Evolutionary conservation across 2,888 invertebrate species (phyloP).

Genomic region (Atherix ibis): DNA sequence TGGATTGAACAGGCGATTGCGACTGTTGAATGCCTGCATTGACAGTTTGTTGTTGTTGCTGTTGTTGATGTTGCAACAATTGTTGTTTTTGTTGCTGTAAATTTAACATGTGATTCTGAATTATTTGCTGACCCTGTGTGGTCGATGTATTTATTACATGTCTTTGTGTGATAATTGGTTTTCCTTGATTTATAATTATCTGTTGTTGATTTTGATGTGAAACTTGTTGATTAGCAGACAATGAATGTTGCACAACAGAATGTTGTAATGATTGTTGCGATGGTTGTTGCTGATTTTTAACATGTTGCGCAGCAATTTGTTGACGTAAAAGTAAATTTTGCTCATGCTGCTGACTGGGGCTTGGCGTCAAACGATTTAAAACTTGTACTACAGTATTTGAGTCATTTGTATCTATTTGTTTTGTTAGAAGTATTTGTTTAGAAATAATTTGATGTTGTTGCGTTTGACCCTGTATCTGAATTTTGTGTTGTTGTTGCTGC

Average conservation of each 20-base stretch:
- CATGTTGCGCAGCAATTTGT: constrained; percentile 26
- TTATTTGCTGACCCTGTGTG: constrained; percentile 31
- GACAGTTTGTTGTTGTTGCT: constrained; percentile 14
- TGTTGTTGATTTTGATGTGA: constrained; percentile 15
- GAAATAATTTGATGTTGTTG: constrained; percentile 17
- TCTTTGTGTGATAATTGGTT: constrained; percentile 26
- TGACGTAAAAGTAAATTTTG: constrained; percentile 25
- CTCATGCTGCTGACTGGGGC: constrained; percentile 25
- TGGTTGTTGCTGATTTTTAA: constrained; percentile 13
- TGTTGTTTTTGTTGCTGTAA: constrained; percentile 23
- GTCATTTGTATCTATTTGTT: constrained; percentile 31
- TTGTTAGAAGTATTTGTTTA: constrained; percentile 17
- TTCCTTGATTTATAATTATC: constrained; percentile 15
- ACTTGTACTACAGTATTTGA: constrained; percentile 28
- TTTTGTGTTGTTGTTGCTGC: constrained; percentile 8
- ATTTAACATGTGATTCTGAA: constrained; percentile 29
- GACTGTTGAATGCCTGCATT: constrained; percentile 16
- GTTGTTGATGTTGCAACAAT: constrained; percentile 10
- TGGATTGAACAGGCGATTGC: constrained; percentile 14
- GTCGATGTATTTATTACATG: constrained; percentile 31
- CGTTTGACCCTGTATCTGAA: constrained; percentile 11
- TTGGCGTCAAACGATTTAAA: constrained; percentile 21
- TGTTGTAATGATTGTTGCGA: constrained; percentile 19
- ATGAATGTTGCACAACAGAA: constrained; percentile 12
- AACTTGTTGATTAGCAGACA: constrained; percentile 10